Percentiles rank a stretch among this genome's conserved stretches.
Conservation (phyloP, 2,888 invertebrate genomes). For the Aromia moschata region DNA sequence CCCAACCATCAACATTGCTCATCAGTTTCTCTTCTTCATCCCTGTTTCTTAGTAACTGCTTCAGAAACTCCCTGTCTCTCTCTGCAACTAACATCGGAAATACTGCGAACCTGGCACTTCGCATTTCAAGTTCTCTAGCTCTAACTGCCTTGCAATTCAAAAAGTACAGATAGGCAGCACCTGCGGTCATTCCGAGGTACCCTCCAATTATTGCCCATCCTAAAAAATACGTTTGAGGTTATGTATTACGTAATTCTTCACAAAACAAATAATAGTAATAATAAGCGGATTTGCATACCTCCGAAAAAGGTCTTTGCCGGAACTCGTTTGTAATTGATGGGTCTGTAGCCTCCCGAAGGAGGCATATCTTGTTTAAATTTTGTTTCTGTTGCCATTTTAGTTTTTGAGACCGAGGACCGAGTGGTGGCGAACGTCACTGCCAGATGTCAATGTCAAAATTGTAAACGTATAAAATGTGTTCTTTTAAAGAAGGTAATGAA, state of each 20-base stretch:
- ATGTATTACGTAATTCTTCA: conserved; percentile 27
- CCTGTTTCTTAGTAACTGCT: conserved; percentile 80
- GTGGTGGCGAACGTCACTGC: too few relatives aligned
- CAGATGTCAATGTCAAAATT: too few relatives aligned
- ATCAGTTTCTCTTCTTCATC: conserved; percentile 88
- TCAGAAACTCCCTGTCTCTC: conserved; percentile 83
- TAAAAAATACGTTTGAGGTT: conserved; percentile 57
- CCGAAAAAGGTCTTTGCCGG: conserved; percentile 77
- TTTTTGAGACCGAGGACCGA: too few relatives aligned
- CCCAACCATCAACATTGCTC: conserved; percentile 91
- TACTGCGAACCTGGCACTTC: conserved; percentile 80
- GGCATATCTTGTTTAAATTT: conserved; percentile 86
- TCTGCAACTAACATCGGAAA: conserved; percentile 84
- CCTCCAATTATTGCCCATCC: conserved; percentile 72
- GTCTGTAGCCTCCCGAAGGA: conserved; percentile 88
- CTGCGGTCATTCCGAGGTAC: conserved; percentile 68
- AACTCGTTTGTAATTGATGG: conserved; percentile 76
- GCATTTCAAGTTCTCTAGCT: conserved; percentile 75
- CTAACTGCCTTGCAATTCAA: conserved; percentile 66
- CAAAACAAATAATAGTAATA: conserved; percentile 1
- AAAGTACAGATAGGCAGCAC: conserved; percentile 68
- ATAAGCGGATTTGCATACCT: conserved; percentile 63
- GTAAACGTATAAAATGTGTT: too few relatives aligned
- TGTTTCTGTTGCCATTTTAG: conserved; percentile 39
- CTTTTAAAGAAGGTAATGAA: too few relatives aligned